phyloP scores from a whole-genome alignment of 2,113 vertebrate genomes.

The Acrocephalus kingi region DNA sequence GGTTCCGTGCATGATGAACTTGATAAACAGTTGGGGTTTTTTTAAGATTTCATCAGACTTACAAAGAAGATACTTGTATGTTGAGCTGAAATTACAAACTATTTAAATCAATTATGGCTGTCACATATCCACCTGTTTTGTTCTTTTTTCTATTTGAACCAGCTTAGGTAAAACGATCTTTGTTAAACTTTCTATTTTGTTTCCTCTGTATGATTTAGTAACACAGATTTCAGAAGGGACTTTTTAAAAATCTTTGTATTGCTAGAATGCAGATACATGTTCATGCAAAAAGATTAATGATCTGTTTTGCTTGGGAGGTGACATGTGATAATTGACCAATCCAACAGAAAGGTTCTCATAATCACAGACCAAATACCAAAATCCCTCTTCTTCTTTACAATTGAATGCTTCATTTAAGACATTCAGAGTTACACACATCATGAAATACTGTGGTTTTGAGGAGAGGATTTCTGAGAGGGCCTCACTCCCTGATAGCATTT shows the following conservation, averaged over 20 bases:
- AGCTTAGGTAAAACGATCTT: not conserved
- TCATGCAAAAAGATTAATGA: not conserved
- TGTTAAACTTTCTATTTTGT: not conserved
- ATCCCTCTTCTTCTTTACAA: not conserved
- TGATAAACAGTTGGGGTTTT: not conserved
- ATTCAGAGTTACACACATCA: not conserved
- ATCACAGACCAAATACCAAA: not conserved
- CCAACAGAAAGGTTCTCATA: not conserved
- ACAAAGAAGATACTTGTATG: not conserved
- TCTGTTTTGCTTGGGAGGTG: not conserved
- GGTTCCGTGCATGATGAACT: not conserved
- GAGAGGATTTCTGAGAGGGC: not conserved
- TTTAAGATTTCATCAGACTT: not conserved
- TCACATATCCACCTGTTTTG: not conserved
- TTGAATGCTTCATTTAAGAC: not conserved
- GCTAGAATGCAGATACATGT: not conserved
- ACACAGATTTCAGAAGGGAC: not conserved
- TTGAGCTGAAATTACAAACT: not conserved
- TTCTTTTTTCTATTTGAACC: not conserved
- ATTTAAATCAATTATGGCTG: not conserved
- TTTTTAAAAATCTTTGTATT: not conserved
- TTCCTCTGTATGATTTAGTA: not conserved
- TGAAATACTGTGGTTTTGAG: not conserved
- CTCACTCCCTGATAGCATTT: not conserved
- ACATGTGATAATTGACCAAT: not conserved